Base-by-base conservation (phyloP, 2,113 vertebrate genomes). In the Anthoscopus minutus region DNA sequence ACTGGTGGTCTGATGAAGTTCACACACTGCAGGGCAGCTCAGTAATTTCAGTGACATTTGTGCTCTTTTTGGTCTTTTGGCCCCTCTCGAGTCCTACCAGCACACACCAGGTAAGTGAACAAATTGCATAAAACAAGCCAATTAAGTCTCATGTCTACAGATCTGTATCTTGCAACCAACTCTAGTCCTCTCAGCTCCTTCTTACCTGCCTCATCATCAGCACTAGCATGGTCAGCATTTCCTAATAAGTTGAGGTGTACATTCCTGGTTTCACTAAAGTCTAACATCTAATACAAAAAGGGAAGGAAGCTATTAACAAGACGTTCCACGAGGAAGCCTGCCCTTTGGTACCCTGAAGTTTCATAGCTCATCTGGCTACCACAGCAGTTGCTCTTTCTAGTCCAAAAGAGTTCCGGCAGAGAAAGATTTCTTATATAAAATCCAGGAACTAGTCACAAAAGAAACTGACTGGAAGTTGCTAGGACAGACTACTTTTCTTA, bases 181-280 rank as follows among this genome's bases (percentile, higher is more conserved):
- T 56, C 31, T 27, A 42, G 48, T 40, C 15, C 31, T 67, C 37
- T 72, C 40, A 72, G 57, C 24, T 80, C 24, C 53, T 78, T 73
- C 78, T 71, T 15, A 61, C 12, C 31, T 65, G 27, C 13, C 13
- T 74, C 53, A 40, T 40, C n/a, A 5, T 2, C 4, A 4, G 45
- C 45, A 57, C 5, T 8, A 10, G 25, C 27, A 79, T 37, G 21
- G 40, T 42, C 54, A 71, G 33, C 40, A 65, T 11, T 80, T 80
- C 6, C 6, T 23, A 54, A 4, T 0, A 54, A 44, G 13, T 0
- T 50, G 54, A 86, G 60, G 21, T 11, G 27, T 23, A 72, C 25
- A 13, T 47, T 81, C 37, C 37, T 2, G 0, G 4, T 27, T 72
- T 92, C 79, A 35, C 11, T 58, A 2, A 71, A 58, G 56, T 47